These are phyloP conservation scores for Caranx melampygus DNA, from an alignment of 2,113 vertebrate genomes.

Conservation along the genomic window DNA sequence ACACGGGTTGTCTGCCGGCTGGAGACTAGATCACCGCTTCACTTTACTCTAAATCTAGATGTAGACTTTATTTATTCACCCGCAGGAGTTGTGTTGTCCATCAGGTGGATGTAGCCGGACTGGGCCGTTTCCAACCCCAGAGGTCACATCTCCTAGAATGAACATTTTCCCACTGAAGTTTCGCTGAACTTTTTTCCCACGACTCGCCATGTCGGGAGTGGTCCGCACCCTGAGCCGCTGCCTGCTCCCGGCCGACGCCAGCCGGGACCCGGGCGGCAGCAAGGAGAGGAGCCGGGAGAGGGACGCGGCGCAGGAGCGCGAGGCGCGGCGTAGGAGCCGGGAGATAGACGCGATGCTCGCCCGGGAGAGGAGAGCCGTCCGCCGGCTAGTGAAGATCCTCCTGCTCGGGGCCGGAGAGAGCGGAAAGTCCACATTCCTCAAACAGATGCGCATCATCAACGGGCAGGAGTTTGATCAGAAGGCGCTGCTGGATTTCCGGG, in stretches of 20 bases:
- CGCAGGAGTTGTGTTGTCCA: neutral
- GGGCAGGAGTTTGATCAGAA: conserved; percentile 94
- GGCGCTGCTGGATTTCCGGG: conserved; percentile 92
- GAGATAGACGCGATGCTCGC: conserved; percentile 94
- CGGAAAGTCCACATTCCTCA: conserved; percentile 96
- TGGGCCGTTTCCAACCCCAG: conserved; percentile 37
- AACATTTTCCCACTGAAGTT: conserved; percentile 58
- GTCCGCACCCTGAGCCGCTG: conserved; percentile 93
- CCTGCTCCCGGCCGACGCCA: conserved; percentile 90
- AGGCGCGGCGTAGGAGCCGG: conserved; percentile 90
- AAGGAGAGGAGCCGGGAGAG: conserved; percentile 83
- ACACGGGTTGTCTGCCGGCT: conserved; percentile 55
- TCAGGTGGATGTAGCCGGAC: conserved; percentile 48
- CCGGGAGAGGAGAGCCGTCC: conserved; percentile 90
- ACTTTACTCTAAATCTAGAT: conserved; percentile 24
- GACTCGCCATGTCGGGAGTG: conserved; percentile 90
- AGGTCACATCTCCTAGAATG: conserved; percentile 65
- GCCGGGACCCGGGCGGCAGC: conserved; percentile 76
- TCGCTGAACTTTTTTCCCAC: conserved; percentile 68
- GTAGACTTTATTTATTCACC: conserved; percentile 12
- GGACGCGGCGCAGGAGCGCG: conserved; percentile 87
- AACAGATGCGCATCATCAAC: conserved; percentile 97
- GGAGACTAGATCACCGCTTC: conserved; percentile 53
- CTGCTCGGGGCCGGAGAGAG: conserved; percentile 95
- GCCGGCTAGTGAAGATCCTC: conserved; percentile 92